Evolutionary conservation across 2,113 vertebrate genomes (phyloP), one percentile per base, ranked within the genome.

Genomic region (Xyliphius kryptos): DNA sequence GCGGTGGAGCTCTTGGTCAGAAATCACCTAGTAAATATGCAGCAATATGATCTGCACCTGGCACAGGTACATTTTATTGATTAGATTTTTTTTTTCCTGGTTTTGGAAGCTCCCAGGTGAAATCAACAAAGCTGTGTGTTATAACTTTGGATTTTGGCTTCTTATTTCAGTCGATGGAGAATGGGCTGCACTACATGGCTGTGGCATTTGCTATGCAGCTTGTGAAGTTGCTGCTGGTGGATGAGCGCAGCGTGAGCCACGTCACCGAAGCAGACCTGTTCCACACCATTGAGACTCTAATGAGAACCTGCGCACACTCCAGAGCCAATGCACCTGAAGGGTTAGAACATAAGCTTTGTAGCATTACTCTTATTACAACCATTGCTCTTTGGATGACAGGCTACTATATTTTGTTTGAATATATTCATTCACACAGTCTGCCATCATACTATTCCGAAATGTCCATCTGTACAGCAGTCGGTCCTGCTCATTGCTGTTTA

Each of bases 201-300:
- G 96, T 99, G 62, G 96, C 96, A 0, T 99, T 98, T 67, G 96
- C 96, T 76, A 99, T 99, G 96, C 96, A 99, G 64, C 61, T 99
- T 78, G 96, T 99, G 51, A 98, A 97, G 82, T 89, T 98, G 63
- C 83, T 98, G 68, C 74, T 99, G 79, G 96, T 99, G 71, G 96
- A 99, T 56, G 96, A 99, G 67, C 92, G 95, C 53, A 97, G 91
- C 1, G 93, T 93, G 1, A 91, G 92, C 71, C 96, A 99, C 0
- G 89, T 99, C 55, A 97, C 96, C 0, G 96, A 99, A 76, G 96
- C 96, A 0, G 96, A 99, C 83, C 87, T 99, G 22, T 97, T 99
- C 72, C 94, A 99, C 80, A 99, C 96, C 4, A 99, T 99, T 36
- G 96, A 99, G 83, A 97, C 95, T 0, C 85, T 99, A 21, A 99